These are phyloP conservation scores for Xenus cinereus DNA, from an alignment of 2,113 vertebrate genomes.

Conservation along the genomic window DNA sequence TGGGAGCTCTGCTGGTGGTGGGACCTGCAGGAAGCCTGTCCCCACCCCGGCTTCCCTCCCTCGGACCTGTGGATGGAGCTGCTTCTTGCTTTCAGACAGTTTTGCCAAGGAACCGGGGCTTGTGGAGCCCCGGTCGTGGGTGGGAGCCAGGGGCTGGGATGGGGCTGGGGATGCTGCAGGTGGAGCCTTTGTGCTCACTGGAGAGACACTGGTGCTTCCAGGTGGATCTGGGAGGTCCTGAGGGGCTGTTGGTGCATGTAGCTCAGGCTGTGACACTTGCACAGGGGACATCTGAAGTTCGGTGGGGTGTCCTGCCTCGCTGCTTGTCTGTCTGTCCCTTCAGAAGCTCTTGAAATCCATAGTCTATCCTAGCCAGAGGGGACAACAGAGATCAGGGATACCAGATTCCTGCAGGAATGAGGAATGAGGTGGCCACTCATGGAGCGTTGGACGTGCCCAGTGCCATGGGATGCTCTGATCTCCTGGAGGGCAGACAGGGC, in stretches of 20 bases:
- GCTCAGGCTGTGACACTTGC: not conserved
- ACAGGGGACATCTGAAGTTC: not conserved
- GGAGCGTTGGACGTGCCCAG: accelerated
- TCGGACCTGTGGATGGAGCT: not conserved
- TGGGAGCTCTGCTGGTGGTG: not conserved
- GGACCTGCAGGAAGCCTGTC: not conserved
- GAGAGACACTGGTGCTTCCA: not conserved
- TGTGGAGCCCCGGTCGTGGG: accelerated
- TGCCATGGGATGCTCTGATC: not conserved
- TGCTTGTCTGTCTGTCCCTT: not conserved
- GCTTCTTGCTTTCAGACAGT: not conserved
- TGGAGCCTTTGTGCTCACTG: not conserved
- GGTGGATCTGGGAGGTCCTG: not conserved
- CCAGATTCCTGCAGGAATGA: not conserved
- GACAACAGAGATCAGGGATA: not conserved
- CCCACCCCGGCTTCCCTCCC: not conserved
- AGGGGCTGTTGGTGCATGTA: not conserved
- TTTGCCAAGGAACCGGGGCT: not conserved
- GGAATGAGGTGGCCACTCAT: accelerated
- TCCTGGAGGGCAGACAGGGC: not conserved
- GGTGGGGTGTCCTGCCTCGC: not conserved
- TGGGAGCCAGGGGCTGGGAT: not conserved
- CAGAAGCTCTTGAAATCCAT: not conserved
- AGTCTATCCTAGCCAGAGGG: accelerated
- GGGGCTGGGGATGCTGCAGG: not conserved